Base-by-base conservation (phyloP, 2,888 invertebrate species). In the Caprella mutica region DNA sequence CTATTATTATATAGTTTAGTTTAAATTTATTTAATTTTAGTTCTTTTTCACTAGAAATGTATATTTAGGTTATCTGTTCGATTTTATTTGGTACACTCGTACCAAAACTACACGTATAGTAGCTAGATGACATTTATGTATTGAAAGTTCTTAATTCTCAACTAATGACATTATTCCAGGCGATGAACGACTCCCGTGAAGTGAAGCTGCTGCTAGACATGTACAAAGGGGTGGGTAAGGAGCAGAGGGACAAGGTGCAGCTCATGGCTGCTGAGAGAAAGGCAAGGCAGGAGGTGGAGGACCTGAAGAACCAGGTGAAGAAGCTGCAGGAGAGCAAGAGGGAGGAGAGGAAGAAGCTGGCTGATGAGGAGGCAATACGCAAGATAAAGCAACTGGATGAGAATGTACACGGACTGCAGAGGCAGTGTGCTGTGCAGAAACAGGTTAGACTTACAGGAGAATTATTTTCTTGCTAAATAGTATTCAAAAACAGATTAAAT, bases 171-270 rank as follows among this genome's bases (percentile, higher is more conserved):
- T n/a, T n/a, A n/a, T n/a, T n/a, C n/a, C n/a, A 91, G 77, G 87
- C 90, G 12, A 79, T 87, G 46, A 91, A 89, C 71, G 91, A 90
- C 71, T 90, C 92, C 73, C 90, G 91, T 69, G 96, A 96, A 73
- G 80, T 94, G 81, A 94, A 94, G 71, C 75, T 96, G 0, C 74
- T 96, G 12, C 76, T 94, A 64, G 94, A 96, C 72, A 93, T 93
- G 90, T 93, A 94, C 76, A 96, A 94, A 76, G 89, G 91, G n/a
- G 89, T 89, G 8, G 86, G 91, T 58, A 96, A 94, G 72, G 96
- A 96, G 70, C 91, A 92, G 71, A 78, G 94, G 5, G 94, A 96
- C 72, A 94, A 94, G 75, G 93, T 91, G 42, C 90, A 91, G 75
- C 77, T 94, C 57, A 92, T 94, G 93, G 90, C 92, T 0, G 85